Base-by-base conservation (phyloP, 2,797 vertebrate genomes). In the Atherinosoma microstoma region DNA sequence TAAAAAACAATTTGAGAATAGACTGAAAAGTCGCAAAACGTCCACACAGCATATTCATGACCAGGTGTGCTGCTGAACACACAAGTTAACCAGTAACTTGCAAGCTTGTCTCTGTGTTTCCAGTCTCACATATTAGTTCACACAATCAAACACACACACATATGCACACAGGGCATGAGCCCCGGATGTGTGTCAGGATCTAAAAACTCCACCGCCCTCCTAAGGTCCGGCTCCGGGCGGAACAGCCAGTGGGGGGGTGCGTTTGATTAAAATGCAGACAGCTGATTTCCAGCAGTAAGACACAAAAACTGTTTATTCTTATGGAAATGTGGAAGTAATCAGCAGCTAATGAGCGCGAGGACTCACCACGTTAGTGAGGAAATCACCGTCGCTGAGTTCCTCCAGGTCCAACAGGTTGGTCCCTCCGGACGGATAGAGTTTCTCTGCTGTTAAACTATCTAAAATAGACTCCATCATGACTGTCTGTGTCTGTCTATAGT, bases 351-450 rank as follows among this genome's bases (percentile, higher is more conserved):
- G 5, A 66, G 20, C 5, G 1, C 1, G 1, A 30, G 16, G 40
- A 76, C 91, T 91, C 80, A 98, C 97, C 96, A 97, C 96, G 88
- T 96, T 98, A 84, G 94, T 96, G 90, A 98, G 96, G 87, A 98
- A 98, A 86, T 98, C 97, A 66, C 96, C 96, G 87, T 98, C 97
- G 85, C 95, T 96, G 85, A 98, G 94, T 53, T 98, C 97, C 85
- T 97, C 96, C 90, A 98, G 89, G 87, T 93, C 92, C 91, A 93
- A 92, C 91, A 92, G 91, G 92, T 93, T 91, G 87, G 45, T 62
- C 0, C 90, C 87, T 4, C 73, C 90, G 61, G 84, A 42, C 42
- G 96, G 94, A 62, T 96, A 96, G 90, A 97, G 96, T 91, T 96
- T 95, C 87, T 98, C 96, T 36, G 95, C 92, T 10, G 95, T 84